Conservation (phyloP, 2,113 vertebrate genomes). For the Epinephelus cyanopodus region DNA sequence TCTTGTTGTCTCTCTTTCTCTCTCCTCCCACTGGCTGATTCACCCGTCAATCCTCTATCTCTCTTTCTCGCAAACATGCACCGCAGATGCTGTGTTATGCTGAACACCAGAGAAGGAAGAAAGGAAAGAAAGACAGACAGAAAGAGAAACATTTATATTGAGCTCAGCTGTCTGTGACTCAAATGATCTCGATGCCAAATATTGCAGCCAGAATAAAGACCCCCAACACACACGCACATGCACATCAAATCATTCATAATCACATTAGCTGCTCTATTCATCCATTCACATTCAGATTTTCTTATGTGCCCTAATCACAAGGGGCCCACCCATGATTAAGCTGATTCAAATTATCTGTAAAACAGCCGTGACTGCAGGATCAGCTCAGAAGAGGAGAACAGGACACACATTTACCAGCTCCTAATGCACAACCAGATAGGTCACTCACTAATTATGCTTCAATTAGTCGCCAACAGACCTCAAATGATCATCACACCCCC, state of each 20-base stretch:
- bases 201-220: slow-evolving; percentile 26
- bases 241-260: slow-evolving; percentile 57
- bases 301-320: slow-evolving; percentile 51
- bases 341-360: slow-evolving; percentile 48
- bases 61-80: slow-evolving; percentile 44
- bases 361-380: slow-evolving; percentile 50
- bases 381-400: slow-evolving; percentile 23
- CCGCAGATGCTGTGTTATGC: slow-evolving; percentile 63
- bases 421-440: slow-evolving; percentile 17
- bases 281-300: slow-evolving; percentile 63
- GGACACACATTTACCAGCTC: slow-evolving; percentile 34
- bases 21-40: slow-evolving; percentile 75
- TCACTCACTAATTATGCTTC: slow-evolving; percentile 41
- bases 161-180: slow-evolving; percentile 11
- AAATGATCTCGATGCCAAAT: slow-evolving; percentile 33
- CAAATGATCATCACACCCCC: slow-evolving; percentile 46
- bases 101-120: slow-evolving; percentile 40
- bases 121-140: not conserved
- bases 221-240: slow-evolving; percentile 1
- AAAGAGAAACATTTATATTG: not conserved
- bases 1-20: slow-evolving; percentile 57
- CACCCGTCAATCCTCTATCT: slow-evolving; percentile 39
- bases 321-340: slow-evolving; percentile 58
- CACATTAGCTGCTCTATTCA: slow-evolving; percentile 64
- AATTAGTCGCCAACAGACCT: slow-evolving; percentile 56